Evolutionary conservation across 2,797 vertebrate genomes (phyloP).

Genomic region (Alauda arvensis): DNA sequence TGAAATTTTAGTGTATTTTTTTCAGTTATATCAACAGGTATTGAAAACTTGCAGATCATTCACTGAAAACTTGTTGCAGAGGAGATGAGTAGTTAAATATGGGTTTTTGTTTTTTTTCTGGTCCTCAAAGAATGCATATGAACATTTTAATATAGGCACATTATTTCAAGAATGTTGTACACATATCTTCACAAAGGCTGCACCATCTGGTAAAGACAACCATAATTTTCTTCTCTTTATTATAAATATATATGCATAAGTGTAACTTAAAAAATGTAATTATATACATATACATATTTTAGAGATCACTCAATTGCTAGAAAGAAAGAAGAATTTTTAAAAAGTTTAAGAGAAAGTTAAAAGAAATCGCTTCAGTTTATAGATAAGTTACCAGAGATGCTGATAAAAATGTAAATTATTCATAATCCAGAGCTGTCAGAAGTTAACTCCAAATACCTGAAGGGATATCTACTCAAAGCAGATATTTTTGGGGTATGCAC

Average conservation of each 20-base stretch:
- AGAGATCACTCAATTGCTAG: neutral
- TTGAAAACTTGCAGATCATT: neutral
- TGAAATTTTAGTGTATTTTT: neutral
- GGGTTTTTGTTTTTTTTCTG: neutral
- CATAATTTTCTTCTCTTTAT: neutral
- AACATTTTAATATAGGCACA: neutral
- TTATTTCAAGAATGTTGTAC: neutral
- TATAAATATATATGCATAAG: neutral
- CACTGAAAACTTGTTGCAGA: neutral
- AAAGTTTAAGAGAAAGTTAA: constrained; percentile 18
- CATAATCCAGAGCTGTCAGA: neutral
- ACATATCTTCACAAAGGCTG: neutral
- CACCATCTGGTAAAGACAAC: neutral
- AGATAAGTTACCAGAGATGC: constrained; percentile 27
- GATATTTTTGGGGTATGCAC: neutral
- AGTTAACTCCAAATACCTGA: constrained; percentile 24
- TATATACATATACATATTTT: neutral
- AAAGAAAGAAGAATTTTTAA: constrained; percentile 17
- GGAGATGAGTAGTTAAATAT: neutral
- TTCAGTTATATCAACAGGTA: neutral
- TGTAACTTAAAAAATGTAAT: neutral
- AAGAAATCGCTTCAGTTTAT: constrained; percentile 11
- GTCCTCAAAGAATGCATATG: neutral
- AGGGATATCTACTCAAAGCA: neutral
- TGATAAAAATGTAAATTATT: constrained; percentile 46